Evolutionary conservation across 2,113 vertebrate genomes (phyloP).

Genomic region (Pteronura brasiliensis): DNA sequence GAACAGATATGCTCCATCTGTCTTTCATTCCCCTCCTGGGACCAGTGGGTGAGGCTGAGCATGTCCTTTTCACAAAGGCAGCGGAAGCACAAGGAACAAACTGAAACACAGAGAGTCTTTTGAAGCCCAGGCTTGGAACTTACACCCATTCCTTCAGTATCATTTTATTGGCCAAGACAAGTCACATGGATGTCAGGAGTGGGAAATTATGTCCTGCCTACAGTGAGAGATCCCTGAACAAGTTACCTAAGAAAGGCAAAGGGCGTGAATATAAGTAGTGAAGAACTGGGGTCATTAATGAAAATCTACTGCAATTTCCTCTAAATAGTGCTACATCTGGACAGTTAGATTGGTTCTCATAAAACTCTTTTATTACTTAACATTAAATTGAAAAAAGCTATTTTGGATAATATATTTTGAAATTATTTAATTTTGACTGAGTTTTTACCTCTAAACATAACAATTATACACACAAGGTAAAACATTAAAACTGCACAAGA

Average conservation of each 20-base stretch:
- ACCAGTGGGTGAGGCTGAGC: background rate
- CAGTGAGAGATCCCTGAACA: background rate
- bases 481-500: background rate
- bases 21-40: background rate
- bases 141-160: background rate
- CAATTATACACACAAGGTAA: background rate
- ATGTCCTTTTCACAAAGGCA: background rate
- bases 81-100: background rate
- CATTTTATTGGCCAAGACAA: background rate
- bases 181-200: background rate
- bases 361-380: background rate
- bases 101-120: background rate
- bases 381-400: background rate
- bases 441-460: background rate
- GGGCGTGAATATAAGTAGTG: background rate
- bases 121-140: background rate
- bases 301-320: background rate
- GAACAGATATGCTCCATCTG: background rate
- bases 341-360: background rate
- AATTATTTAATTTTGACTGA: background rate
- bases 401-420: background rate
- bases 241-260: background rate
- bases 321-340: background rate
- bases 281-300: background rate
- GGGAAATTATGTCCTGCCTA: background rate